These are phyloP conservation scores for Cephalopachus bancanus DNA, from an alignment of 2,797 vertebrate genomes.

Conservation along the genomic window DNA sequence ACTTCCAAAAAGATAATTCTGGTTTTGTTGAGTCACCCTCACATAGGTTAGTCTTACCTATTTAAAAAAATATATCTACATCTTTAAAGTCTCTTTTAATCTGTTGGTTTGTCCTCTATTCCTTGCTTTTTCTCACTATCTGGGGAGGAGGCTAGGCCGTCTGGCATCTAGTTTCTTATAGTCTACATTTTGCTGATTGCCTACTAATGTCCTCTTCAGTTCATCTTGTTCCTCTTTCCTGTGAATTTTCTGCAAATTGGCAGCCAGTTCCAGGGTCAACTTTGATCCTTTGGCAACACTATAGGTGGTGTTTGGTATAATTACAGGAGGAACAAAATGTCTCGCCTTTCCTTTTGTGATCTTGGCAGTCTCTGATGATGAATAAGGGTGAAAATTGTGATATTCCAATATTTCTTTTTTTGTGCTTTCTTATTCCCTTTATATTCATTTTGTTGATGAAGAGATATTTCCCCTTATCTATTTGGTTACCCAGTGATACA, in stretches of 20 bases:
- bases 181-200: constrained; percentile 12
- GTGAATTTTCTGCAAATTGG: neutral
- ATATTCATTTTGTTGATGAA: neutral
- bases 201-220: neutral
- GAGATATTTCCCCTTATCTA: neutral
- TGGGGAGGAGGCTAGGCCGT: neutral
- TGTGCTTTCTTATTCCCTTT: neutral
- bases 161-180: neutral
- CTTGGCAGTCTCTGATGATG: neutral
- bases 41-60: neutral
- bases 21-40: no score
- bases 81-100: neutral
- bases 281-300: neutral
- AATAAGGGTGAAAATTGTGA: neutral
- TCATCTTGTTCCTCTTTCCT: neutral
- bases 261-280: neutral
- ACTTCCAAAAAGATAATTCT: no score
- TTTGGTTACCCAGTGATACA: neutral
- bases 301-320: neutral
- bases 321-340: neutral
- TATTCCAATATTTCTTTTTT: neutral
- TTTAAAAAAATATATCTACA: neutral
- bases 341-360: neutral
- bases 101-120: neutral
- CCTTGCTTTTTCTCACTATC: neutral